A percentile compares a stretch with the other conserved stretches of the same genome.
Conservation (phyloP, 2,797 vertebrate species). For the Lagocephalus sceleratus region DNA sequence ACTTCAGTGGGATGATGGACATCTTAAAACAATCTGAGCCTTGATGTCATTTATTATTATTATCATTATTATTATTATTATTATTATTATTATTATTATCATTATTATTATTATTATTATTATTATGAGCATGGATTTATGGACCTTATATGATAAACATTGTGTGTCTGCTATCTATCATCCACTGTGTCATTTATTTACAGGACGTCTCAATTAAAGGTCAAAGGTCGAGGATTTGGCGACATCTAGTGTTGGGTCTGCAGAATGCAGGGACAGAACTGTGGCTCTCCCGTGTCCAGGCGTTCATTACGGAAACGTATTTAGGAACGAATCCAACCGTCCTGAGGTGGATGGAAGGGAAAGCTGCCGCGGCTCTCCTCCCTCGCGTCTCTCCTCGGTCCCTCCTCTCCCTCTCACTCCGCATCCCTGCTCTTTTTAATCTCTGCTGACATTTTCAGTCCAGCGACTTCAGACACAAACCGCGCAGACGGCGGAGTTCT, state of each 20-base stretch:
- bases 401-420: conserved; percentile 25
- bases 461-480: conserved; percentile 56
- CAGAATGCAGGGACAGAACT: too few relatives aligned
- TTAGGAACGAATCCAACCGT: too few relatives aligned
- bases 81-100: conserved; percentile 61
- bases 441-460: conserved; percentile 65
- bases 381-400: conserved; percentile 5
- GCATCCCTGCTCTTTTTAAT: conserved; percentile 29
- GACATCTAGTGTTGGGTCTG: too few relatives aligned
- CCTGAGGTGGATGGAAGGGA: too few relatives aligned
- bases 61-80: conserved; percentile 54
- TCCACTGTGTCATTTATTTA: not conserved
- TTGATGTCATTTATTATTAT: conserved; percentile 44
- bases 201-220: too few relatives aligned
- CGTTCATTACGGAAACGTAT: too few relatives aligned
- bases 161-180: conserved; percentile 64
- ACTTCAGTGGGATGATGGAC: conserved; percentile 22
- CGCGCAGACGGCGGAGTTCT: conserved; percentile 37
- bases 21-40: conserved; percentile 41
- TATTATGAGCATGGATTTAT: conserved; percentile 75
- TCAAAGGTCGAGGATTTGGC: too few relatives aligned
- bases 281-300: too few relatives aligned
- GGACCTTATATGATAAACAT: conserved; percentile 77
- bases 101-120: conserved; percentile 59
- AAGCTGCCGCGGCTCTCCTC: not conserved